Evolutionary conservation across 2,888 invertebrate genomes (phyloP), one percentile per base, ranked within the genome.

Genomic region (Drosophila melanosoma): DNA sequence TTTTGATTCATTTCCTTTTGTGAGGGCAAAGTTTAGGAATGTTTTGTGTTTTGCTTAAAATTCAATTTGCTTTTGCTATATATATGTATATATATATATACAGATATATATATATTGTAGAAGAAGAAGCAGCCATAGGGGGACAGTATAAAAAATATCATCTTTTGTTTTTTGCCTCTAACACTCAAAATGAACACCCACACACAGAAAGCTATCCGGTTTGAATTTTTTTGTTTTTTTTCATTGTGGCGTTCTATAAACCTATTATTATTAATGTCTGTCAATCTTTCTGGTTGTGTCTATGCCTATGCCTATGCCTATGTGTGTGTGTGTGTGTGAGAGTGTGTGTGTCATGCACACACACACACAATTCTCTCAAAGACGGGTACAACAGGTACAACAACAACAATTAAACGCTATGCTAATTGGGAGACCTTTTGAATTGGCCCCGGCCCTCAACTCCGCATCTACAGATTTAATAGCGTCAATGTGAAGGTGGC

Each of bases 351-450:
- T 64, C 48, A 52, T 36, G 36, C 42, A 49, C 52, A 73, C 74
- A 56, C 74, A 56, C 42, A 20, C 15, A 23, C 45, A 23, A 23
- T 45, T 45, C 70, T 80, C 78, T 88, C 79, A 87, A 87, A 89
- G 91, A 91, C 91, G 91, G 91, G 88, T 91, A 91, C 90, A 91
- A 91, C 91, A 91, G 91, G 91, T 91, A 91, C 91, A 91, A 91
- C 91, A 91, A 91, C 91, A 91, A 91, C 85, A 91, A 90, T 90
- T 91, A 90, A 91, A 90, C 84, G 90, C 90, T 91, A 91, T 81
- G 74, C 85, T 89, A 80, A 80, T 83, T 77, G 81, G 75, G 82
- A 82, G 79, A 81, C 71, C 69, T 60, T 69, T 38, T 60, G 59
- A 49, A 56, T 33, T 40, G 49, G 59, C 40, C 74, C 33, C 49